Conservation (phyloP, 2,797 vertebrate genomes). For the Brotogeris chrysoptera region DNA sequence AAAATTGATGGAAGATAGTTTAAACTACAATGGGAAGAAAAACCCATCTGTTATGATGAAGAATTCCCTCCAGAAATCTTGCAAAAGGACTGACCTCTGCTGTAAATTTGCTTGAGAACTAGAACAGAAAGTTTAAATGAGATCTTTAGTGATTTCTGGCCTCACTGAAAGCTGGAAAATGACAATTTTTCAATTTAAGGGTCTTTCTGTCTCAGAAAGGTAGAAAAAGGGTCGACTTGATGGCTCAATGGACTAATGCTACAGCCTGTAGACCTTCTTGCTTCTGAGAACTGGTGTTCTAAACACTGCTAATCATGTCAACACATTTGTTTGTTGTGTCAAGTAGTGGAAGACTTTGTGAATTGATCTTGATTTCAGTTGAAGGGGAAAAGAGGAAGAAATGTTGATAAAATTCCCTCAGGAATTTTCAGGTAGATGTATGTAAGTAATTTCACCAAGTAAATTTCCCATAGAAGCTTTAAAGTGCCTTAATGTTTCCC, state of each 20-base stretch:
- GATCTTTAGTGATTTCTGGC: slow-evolving; percentile 72
- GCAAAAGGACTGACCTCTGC: slow-evolving; percentile 38
- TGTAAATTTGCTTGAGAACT: slow-evolving; percentile 67
- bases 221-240: slow-evolving; percentile 3
- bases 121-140: slow-evolving; percentile 66
- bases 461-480: slow-evolving; percentile 54
- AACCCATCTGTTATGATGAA: slow-evolving; percentile 11
- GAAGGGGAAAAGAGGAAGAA: slow-evolving; percentile 22
- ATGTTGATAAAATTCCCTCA: not conserved
- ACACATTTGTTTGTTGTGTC: slow-evolving; percentile 41
- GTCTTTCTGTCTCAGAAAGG: slow-evolving; percentile 37
- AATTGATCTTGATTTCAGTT: slow-evolving; percentile 45
- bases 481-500: slow-evolving; percentile 25
- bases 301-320: slow-evolving; percentile 31
- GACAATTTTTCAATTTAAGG: slow-evolving; percentile 70
- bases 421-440: slow-evolving; percentile 29
- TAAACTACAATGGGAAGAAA: slow-evolving; percentile 19
- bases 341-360: not conserved
- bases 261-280: not conserved
- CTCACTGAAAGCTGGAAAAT: slow-evolving; percentile 61
- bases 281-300: slow-evolving; percentile 12
- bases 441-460: slow-evolving; percentile 45
- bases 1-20: slow-evolving; percentile 52
- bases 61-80: slow-evolving; percentile 57
- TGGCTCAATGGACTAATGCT: not conserved